A percentile compares a stretch with the other conserved stretches of the same genome.
phyloP scores from a whole-genome alignment of 2,888 invertebrate genomes.

The Ichneumon xanthorius region DNA sequence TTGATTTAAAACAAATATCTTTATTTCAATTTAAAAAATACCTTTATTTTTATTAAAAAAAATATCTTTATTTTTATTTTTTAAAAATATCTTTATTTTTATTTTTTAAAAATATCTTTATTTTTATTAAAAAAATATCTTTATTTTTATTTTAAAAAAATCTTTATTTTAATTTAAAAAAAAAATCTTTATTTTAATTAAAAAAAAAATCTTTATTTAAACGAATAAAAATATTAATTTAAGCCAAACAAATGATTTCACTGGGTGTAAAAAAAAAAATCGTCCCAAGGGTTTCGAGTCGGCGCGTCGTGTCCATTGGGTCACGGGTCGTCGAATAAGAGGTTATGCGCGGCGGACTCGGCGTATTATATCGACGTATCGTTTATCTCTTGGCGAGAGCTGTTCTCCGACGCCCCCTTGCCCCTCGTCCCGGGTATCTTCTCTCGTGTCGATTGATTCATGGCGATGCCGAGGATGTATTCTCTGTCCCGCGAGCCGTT shows the following conservation, averaged over 20 bases:
- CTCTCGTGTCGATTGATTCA: background rate
- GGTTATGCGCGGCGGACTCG: constrained; percentile 23
- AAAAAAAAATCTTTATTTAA: too few species aligned
- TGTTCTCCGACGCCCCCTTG: background rate
- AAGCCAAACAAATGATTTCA: background rate
- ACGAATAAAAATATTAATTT: too few species aligned
- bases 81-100: too few species aligned
- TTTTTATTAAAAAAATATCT: too few species aligned
- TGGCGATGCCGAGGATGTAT: background rate
- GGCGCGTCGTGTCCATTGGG: background rate
- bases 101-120: too few species aligned
- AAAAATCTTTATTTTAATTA: too few species aligned
- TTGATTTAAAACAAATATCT: too few species aligned
- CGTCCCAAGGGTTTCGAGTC: background rate
- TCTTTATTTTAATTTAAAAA: too few species aligned
- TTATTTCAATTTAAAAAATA: too few species aligned
- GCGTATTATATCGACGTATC: constrained; percentile 36
- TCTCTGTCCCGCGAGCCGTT: background rate
- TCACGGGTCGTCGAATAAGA: background rate
- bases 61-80: too few species aligned
- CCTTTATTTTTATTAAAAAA: too few species aligned
- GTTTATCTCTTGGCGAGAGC: constrained; percentile 48
- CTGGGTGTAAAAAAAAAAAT: background rate
- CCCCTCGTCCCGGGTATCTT: background rate
- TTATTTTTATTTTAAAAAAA: too few species aligned